Percentiles rank a stretch among this genome's conserved stretches.
Conservation (phyloP, 2,113 vertebrate species). For the Proteles cristata region DNA sequence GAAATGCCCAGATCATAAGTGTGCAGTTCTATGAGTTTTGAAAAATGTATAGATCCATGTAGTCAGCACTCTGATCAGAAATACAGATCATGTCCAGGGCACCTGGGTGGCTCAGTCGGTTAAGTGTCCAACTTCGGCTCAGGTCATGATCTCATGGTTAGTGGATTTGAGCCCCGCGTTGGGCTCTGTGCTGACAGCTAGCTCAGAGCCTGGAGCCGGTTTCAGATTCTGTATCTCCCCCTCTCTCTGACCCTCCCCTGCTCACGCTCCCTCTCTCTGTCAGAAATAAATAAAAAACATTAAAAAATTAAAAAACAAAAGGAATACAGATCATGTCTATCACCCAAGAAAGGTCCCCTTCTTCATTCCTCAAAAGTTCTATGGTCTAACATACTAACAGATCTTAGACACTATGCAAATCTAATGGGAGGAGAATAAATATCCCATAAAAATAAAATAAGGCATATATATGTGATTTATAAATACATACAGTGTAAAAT, state of each 20-base stretch:
- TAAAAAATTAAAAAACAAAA: too few species aligned
- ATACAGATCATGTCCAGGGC: background rate
- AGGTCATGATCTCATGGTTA: too few species aligned
- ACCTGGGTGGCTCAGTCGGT: too few species aligned
- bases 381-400: background rate
- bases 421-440: background rate
- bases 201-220: too few species aligned
- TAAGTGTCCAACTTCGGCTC: too few species aligned
- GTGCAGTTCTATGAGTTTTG: background rate
- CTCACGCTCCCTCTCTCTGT: too few species aligned
- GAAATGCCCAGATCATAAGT: background rate
- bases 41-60: background rate
- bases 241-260: too few species aligned
- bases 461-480: background rate
- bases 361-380: background rate
- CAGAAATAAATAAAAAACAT: too few species aligned
- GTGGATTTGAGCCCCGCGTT: too few species aligned
- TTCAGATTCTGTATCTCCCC: too few species aligned
- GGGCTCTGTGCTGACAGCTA: too few species aligned
- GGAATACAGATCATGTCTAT: background rate
- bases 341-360: background rate
- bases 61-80: background rate
- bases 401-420: background rate
- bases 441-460: background rate
- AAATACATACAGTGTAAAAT: background rate